These are phyloP conservation scores for Heliconius sara DNA, from an alignment of 2,888 invertebrate genomes.

Conservation along the genomic window DNA sequence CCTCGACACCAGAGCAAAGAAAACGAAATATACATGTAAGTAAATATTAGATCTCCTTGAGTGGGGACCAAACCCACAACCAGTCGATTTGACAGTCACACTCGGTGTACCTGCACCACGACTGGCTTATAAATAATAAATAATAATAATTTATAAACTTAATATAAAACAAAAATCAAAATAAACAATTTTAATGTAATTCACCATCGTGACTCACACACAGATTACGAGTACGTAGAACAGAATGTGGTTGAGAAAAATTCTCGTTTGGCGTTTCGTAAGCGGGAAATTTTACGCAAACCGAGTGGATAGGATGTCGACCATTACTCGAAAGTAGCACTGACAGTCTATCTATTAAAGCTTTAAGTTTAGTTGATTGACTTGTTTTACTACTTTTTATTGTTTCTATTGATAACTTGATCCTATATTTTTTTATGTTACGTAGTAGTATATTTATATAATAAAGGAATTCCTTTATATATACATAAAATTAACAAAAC, in stretches of 20 bases:
- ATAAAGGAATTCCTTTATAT: background rate
- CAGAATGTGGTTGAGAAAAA: constrained; percentile 62
- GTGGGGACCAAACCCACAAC: too few relatives aligned
- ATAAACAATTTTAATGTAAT: constrained; percentile 37
- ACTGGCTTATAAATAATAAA: too few relatives aligned
- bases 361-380: constrained; percentile 37
- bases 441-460: background rate
- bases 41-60: too few relatives aligned
- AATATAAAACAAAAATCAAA: background rate
- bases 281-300: constrained; percentile 61
- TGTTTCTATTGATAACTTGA: constrained; percentile 16
- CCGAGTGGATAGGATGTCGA: constrained; percentile 40
- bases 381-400: constrained; percentile 33
- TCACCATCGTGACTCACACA: constrained; percentile 53
- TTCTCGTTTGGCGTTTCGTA: constrained; percentile 60
- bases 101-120: too few relatives aligned
- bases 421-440: background rate
- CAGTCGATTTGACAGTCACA: too few relatives aligned
- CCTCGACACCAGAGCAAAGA: too few relatives aligned
- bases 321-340: constrained; percentile 42
- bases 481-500: background rate
- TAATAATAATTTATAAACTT: background rate
- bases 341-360: constrained; percentile 39
- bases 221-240: constrained; percentile 54
- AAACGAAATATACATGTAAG: too few relatives aligned